phyloP scores from a whole-genome alignment of 2,113 vertebrate genomes.

The Ciconia boyciana region DNA sequence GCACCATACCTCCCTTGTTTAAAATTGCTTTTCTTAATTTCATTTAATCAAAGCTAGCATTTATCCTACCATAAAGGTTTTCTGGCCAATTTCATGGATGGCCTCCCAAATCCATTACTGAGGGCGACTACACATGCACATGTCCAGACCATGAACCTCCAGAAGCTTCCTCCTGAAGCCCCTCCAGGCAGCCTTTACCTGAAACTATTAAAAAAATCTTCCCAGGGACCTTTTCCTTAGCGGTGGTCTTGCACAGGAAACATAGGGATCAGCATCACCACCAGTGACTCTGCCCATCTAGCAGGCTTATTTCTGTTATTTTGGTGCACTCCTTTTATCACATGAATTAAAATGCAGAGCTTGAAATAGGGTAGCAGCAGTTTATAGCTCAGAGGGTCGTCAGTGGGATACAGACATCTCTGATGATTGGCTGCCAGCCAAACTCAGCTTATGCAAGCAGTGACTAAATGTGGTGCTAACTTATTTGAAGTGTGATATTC shows the following conservation, averaged over 20 bases:
- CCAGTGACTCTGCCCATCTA: background rate
- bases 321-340: background rate
- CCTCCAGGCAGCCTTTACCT: background rate
- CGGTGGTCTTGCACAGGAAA: background rate
- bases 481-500: background rate
- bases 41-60: background rate
- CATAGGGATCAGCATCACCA: background rate
- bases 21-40: constrained; percentile 45
- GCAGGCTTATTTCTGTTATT: background rate
- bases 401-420: background rate
- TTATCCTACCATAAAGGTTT: background rate
- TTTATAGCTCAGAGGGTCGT: background rate
- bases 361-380: background rate
- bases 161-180: background rate
- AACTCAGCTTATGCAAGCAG: background rate
- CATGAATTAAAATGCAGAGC: background rate
- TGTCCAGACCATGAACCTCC: background rate
- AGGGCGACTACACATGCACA: background rate
- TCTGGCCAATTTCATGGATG: constrained; percentile 41
- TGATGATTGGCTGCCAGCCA: background rate
- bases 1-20: background rate
- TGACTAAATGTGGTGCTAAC: background rate
- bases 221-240: background rate
- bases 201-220: background rate
- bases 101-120: constrained; percentile 1